Conservation (phyloP, 2,113 vertebrate genomes). For the Mesitornis unicolor region DNA sequence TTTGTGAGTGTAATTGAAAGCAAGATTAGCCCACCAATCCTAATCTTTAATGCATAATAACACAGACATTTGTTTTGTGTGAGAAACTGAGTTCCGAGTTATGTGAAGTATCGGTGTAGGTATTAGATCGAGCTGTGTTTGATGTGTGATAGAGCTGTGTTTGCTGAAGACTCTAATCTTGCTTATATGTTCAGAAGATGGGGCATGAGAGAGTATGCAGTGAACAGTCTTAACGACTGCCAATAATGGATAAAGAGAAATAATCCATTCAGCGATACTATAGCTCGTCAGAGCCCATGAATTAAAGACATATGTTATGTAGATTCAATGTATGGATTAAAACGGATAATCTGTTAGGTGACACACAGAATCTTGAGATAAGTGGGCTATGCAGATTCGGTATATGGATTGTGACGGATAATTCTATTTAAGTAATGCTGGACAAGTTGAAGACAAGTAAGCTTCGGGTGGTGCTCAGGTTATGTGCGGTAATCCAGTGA, state of each 20-base stretch:
- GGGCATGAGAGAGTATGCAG: background rate
- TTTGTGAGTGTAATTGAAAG: background rate
- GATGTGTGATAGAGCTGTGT: background rate
- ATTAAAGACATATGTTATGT: slow-evolving; percentile 67
- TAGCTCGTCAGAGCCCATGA: slow-evolving; percentile 53
- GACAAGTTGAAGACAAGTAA: slow-evolving; percentile 63
- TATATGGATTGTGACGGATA: slow-evolving; percentile 61
- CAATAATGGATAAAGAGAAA: slow-evolving; percentile 66
- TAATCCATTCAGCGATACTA: slow-evolving; percentile 63
- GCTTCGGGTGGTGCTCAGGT: background rate
- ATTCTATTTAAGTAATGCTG: slow-evolving; percentile 67
- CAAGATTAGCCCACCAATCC: background rate
- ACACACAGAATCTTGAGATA: slow-evolving; percentile 69
- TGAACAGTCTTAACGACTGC: slow-evolving; percentile 25
- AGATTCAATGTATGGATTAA: slow-evolving; percentile 71
- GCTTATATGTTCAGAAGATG: background rate
- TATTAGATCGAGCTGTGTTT: background rate
- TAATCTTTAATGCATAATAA: background rate
- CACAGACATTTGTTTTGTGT: background rate
- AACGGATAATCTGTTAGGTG: slow-evolving; percentile 68
- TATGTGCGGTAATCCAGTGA: slow-evolving; percentile 55
- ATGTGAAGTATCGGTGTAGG: background rate
- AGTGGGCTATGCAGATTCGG: slow-evolving; percentile 53
- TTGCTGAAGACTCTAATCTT: background rate
- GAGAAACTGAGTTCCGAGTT: background rate